phyloP scores from a whole-genome alignment of 2,797 vertebrate genomes.

The Sebastes alutus region DNA sequence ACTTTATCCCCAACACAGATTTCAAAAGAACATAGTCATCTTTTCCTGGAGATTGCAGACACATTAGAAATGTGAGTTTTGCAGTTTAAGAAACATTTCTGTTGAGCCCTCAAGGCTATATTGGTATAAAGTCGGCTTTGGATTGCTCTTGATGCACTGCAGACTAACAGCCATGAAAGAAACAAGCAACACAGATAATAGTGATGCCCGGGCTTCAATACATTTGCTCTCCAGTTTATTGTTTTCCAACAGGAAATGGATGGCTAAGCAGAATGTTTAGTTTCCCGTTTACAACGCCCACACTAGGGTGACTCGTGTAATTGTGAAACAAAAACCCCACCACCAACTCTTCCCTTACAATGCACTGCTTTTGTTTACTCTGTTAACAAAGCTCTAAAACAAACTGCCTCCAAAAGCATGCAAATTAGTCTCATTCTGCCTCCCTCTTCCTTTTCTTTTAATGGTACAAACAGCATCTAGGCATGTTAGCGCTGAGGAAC shows the following conservation, averaged over 20 bases:
- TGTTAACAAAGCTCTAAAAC: constrained; percentile 50
- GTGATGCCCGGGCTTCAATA: background rate
- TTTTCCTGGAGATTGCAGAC: constrained; percentile 34
- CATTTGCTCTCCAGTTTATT: constrained; percentile 9
- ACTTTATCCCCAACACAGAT: constrained; percentile 46
- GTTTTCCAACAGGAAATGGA: constrained; percentile 10
- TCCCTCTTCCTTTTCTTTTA: constrained; percentile 25
- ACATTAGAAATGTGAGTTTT: constrained; percentile 39
- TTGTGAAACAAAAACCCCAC: constrained; percentile 41
- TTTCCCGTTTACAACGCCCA: constrained; percentile 33
- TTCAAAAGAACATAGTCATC: constrained; percentile 33
- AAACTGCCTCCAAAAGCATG: constrained; percentile 48
- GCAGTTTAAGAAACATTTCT: constrained; percentile 25
- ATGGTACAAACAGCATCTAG: constrained; percentile 27
- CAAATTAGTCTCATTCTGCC: constrained; percentile 42
- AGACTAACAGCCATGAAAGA: constrained; percentile 5
- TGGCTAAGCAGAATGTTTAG: constrained; percentile 30
- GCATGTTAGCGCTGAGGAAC: background rate
- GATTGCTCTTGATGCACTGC: constrained; percentile 17
- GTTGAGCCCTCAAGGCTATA: constrained; percentile 20
- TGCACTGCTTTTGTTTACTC: constrained; percentile 51
- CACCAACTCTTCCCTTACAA: constrained; percentile 27
- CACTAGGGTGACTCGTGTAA: constrained; percentile 39
- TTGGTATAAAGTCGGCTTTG: constrained; percentile 10
- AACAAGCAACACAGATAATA: constrained; percentile 24